phyloP scores from a whole-genome alignment of 2,888 invertebrate genomes.

The Aleiodes leptofemur region DNA sequence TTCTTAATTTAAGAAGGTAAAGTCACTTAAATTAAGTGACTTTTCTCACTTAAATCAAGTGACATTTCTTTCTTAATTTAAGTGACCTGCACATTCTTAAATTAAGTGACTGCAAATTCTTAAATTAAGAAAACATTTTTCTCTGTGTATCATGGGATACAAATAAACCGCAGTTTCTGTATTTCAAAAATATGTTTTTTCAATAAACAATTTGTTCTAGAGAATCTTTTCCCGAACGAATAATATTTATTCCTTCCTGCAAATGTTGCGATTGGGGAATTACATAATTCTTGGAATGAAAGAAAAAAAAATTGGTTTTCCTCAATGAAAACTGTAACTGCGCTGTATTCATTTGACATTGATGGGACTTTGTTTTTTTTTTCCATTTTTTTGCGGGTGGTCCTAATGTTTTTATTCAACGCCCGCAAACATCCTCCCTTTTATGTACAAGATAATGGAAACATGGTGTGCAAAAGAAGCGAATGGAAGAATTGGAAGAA shows the following conservation, averaged over 20 bases:
- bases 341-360: neutral
- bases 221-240: neutral
- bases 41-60: too few relatives aligned
- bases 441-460: neutral
- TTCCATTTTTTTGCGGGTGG: neutral
- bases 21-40: too few relatives aligned
- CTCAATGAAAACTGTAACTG: neutral
- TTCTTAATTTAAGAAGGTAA: too few relatives aligned
- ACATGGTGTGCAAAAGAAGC: neutral
- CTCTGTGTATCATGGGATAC: neutral
- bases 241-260: neutral
- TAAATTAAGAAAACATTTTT: too few relatives aligned
- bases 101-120: too few relatives aligned
- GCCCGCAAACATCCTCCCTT: slow-evolving; percentile 8
- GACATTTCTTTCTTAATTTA: too few relatives aligned
- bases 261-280: neutral
- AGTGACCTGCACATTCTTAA: too few relatives aligned
- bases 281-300: neutral
- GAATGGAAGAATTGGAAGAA: neutral
- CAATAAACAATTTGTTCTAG: slow-evolving; percentile 1
- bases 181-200: neutral
- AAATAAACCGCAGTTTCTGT: slow-evolving; percentile 4
- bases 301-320: neutral
- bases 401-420: neutral
- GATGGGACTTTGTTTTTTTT: neutral